A percentile compares a stretch with the other conserved stretches of the same genome.
These are phyloP conservation scores for Octopus bimaculoides DNA, from an alignment of 1,140 invertebrate genomes.

Conservation along the genomic window DNA sequence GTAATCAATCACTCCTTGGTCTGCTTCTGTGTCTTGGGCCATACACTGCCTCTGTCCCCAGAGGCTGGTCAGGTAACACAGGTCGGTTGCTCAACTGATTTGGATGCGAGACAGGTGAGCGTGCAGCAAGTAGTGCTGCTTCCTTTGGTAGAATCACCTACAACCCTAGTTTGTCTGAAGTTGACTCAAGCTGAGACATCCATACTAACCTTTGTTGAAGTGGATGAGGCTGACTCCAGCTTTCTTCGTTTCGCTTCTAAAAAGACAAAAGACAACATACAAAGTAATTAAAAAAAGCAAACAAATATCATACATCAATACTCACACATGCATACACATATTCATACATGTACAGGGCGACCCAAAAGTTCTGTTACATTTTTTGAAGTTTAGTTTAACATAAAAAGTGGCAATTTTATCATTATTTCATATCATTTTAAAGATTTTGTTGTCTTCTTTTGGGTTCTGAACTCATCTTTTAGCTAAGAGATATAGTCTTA, in stretches of 20 bases:
- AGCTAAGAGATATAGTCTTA: too few relatives aligned
- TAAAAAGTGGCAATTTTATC: too few relatives aligned
- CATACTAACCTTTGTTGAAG: slow-evolving; percentile 54
- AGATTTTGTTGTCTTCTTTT: too few relatives aligned
- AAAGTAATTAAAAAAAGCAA: too few relatives aligned
- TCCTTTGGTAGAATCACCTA: slow-evolving; percentile 9
- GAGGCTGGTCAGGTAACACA: background rate
- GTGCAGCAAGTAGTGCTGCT: background rate
- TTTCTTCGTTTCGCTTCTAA: slow-evolving; percentile 50
- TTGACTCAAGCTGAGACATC: slow-evolving; percentile 12
- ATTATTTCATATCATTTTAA: too few relatives aligned
- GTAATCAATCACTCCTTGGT: background rate
- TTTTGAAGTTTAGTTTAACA: too few relatives aligned
- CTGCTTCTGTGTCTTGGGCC: background rate
- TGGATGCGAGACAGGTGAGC: background rate
- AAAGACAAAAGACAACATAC: slow-evolving; percentile 23
- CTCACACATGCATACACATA: too few relatives aligned
- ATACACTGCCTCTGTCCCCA: background rate
- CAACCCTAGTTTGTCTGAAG: slow-evolving; percentile 9
- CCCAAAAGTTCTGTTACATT: too few relatives aligned
- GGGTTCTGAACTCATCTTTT: too few relatives aligned
- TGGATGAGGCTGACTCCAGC: slow-evolving; percentile 39
- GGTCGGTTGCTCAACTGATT: background rate
- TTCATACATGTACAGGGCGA: too few relatives aligned
- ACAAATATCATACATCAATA: too few relatives aligned